Percentiles rank a stretch among this genome's conserved stretches.
These are phyloP conservation scores for Lasaia peninsularis DNA, from an alignment of 1,140 invertebrate species.

Conservation along the genomic window DNA sequence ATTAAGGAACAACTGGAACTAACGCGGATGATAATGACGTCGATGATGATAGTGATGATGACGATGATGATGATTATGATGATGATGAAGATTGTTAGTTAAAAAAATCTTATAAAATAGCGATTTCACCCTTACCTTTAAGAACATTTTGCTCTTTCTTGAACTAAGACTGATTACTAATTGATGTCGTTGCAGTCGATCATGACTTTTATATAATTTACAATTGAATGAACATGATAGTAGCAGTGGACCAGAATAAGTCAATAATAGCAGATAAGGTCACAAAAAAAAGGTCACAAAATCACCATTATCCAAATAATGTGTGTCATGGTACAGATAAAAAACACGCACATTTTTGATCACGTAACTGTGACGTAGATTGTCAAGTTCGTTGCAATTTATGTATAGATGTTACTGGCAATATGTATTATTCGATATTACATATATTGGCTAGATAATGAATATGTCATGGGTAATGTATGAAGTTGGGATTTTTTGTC, in stretches of 20 bases:
- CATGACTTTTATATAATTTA: slow-evolving; percentile 14
- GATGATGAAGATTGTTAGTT: too few species aligned
- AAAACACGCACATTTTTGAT: slow-evolving; percentile 14
- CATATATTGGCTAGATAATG: too few species aligned
- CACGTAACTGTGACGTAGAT: slow-evolving; percentile 12
- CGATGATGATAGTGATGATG: too few species aligned
- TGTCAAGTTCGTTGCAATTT: slow-evolving; percentile 8
- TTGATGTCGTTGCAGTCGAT: slow-evolving; percentile 14
- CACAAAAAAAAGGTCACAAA: slow-evolving; percentile 18
- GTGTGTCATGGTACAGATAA: slow-evolving; percentile 17
- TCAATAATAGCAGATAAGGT: slow-evolving; percentile 14
- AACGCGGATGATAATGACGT: too few species aligned
- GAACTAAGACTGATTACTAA: slow-evolving; percentile 1
- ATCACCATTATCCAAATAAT: slow-evolving; percentile 15
- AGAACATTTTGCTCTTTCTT: not conserved
- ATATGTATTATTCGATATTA: too few species aligned
- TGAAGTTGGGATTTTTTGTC: too few species aligned
- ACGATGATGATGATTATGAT: too few species aligned
- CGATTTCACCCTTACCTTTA: slow-evolving; percentile 8
- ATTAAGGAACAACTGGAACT: too few species aligned
- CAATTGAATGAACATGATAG: slow-evolving; percentile 5
- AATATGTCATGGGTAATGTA: too few species aligned
- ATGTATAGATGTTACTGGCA: not conserved
- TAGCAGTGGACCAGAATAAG: slow-evolving; percentile 15
- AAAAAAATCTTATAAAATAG: too few species aligned